Conservation (phyloP, 2,888 invertebrate genomes). For the Panopea generosa region DNA sequence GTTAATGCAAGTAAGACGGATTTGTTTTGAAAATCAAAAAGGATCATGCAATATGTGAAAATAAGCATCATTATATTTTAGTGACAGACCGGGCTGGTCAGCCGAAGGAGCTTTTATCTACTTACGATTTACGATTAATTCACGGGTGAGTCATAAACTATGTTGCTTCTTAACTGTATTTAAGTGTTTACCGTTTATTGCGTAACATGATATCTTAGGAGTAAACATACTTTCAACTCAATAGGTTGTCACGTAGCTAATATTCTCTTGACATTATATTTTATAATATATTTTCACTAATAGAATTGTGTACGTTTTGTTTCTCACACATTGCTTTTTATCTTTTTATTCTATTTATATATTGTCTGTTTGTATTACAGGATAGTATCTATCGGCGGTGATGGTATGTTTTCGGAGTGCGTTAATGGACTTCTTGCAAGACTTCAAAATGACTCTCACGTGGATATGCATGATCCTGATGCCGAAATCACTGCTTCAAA, state of each 20-base stretch:
- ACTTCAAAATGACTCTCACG: slow-evolving; percentile 64
- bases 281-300: background rate
- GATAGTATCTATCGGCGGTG: slow-evolving; percentile 77
- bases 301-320: background rate
- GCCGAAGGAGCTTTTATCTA: slow-evolving; percentile 64
- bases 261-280: too few species aligned
- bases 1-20: too few species aligned
- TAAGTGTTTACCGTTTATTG: too few species aligned
- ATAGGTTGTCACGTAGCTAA: too few species aligned
- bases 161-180: background rate
- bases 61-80: too few species aligned
- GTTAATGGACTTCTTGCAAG: slow-evolving; percentile 70
- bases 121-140: slow-evolving; percentile 66
- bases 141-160: slow-evolving; percentile 69
- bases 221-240: too few species aligned
- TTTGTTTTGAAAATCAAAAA: too few species aligned
- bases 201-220: too few species aligned
- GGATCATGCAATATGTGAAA: too few species aligned
- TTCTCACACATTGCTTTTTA: background rate
- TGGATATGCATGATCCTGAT: slow-evolving; percentile 69
- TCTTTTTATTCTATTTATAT: too few species aligned
- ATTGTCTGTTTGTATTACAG: slow-evolving; percentile 53
- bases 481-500: slow-evolving; percentile 64
- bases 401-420: slow-evolving; percentile 78
- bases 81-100: slow-evolving; percentile 73